Conservation (phyloP, 2,888 invertebrate species). For the Drosophila rellima region DNA sequence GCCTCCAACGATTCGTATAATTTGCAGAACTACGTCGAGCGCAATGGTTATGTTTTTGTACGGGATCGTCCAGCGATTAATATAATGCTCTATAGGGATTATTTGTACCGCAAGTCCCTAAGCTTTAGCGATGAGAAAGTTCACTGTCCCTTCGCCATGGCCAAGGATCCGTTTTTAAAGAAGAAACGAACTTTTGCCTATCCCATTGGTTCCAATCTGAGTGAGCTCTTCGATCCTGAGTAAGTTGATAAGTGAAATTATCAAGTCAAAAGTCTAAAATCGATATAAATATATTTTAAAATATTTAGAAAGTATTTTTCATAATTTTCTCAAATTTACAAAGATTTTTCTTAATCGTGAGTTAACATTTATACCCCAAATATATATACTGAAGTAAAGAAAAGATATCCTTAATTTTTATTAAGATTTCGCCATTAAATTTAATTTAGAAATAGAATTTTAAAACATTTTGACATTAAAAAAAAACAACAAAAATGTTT, state of each 20-base stretch:
- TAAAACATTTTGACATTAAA: too few relatives aligned
- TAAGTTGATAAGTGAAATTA: constrained; percentile 86
- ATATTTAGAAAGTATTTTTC: too few relatives aligned
- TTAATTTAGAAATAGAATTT: too few relatives aligned
- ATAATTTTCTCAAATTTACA: too few relatives aligned
- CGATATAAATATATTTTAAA: too few relatives aligned
- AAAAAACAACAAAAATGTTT: too few relatives aligned
- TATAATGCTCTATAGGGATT: constrained; percentile 90
- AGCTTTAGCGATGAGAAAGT: constrained; percentile 87
- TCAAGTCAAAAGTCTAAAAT: too few relatives aligned
- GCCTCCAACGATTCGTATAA: constrained; percentile 84
- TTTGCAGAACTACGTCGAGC: constrained; percentile 86
- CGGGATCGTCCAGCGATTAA: constrained; percentile 90
- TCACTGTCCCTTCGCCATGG: constrained; percentile 92
- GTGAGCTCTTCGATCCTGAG: constrained; percentile 89
- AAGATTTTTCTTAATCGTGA: too few relatives aligned
- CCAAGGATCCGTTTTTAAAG: constrained; percentile 89
- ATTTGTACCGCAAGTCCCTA: constrained; percentile 87
- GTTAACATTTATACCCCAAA: too few relatives aligned
- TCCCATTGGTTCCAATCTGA: constrained; percentile 88
- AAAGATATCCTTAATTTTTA: too few relatives aligned
- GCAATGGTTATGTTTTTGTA: constrained; percentile 88
- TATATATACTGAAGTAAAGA: too few relatives aligned
- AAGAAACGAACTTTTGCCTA: constrained; percentile 91
- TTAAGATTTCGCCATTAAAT: too few relatives aligned